Conservation (phyloP, 2,888 invertebrate species). For the Spialia ferax region DNA sequence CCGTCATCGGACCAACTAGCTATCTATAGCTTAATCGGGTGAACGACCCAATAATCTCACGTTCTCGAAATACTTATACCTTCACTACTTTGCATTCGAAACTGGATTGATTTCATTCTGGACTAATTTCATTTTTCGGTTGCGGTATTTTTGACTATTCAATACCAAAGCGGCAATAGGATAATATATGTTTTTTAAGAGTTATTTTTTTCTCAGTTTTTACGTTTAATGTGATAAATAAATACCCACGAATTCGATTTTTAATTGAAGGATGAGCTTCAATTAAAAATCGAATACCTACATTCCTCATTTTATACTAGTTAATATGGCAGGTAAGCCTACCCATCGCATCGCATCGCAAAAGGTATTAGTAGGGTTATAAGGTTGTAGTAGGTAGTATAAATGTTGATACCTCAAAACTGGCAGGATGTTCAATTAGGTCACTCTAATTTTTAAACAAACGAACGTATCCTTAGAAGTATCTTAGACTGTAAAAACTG, state of each 20-base stretch:
- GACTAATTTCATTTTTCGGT: slow-evolving; percentile 51
- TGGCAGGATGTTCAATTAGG: background rate
- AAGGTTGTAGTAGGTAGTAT: too few relatives aligned
- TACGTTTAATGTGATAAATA: too few relatives aligned
- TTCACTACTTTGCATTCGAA: slow-evolving; percentile 56
- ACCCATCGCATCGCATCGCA: too few relatives aligned
- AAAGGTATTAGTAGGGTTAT: too few relatives aligned
- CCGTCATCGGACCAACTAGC: slow-evolving; percentile 45
- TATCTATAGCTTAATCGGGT: slow-evolving; percentile 43
- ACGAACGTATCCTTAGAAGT: slow-evolving; percentile 13
- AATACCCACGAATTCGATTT: too few relatives aligned
- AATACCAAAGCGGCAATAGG: slow-evolving; percentile 20
- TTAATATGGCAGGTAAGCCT: too few relatives aligned
- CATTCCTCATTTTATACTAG: too few relatives aligned
- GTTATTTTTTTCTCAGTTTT: too few relatives aligned
- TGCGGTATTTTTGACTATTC: slow-evolving; percentile 59
- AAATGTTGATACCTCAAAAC: too few relatives aligned
- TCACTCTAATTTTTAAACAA: slow-evolving; percentile 24
- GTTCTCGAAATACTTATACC: slow-evolving; percentile 49
- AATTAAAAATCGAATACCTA: too few relatives aligned
- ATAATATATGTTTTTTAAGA: too few relatives aligned
- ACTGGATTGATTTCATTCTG: slow-evolving; percentile 51
- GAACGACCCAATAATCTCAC: slow-evolving; percentile 47
- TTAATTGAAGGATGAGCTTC: too few relatives aligned
- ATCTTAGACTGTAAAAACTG: background rate